Conservation (phyloP, 2,797 vertebrate species). For the Psittacula derbiana region DNA sequence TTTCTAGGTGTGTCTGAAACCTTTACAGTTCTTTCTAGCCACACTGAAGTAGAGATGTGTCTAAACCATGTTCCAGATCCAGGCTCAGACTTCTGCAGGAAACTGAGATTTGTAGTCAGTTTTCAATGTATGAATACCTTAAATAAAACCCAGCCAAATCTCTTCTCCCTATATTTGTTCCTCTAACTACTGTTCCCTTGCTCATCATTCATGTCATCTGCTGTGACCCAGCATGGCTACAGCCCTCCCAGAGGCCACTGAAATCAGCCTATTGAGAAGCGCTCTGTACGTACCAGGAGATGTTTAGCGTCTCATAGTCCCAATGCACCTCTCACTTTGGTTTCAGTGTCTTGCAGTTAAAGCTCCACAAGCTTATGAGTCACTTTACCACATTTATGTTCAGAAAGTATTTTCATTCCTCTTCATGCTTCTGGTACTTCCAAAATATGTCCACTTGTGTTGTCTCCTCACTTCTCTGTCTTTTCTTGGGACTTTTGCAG, state of each 20-base stretch:
- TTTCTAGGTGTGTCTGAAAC: neutral
- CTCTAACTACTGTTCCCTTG: neutral
- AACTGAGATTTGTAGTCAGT: neutral
- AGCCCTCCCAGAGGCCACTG: neutral
- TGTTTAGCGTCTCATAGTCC: neutral
- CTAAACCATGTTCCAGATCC: neutral
- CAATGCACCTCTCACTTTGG: neutral
- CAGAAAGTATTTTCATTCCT: neutral
- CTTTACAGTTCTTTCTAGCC: neutral
- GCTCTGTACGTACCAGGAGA: neutral
- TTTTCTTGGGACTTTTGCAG: neutral
- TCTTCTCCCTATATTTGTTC: neutral
- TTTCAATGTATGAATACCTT: neutral
- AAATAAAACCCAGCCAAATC: neutral
- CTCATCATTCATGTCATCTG: neutral
- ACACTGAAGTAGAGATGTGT: neutral
- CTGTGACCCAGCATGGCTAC: neutral
- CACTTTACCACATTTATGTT: rapidly evolving
- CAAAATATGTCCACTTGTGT: neutral
- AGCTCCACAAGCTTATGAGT: neutral
- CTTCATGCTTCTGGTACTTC: neutral
- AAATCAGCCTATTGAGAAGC: neutral
- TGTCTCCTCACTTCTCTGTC: neutral
- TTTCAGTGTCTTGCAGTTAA: neutral
- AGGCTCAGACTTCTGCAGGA: neutral